These are phyloP conservation scores for Charaxes varanes DNA, from an alignment of 1,140 invertebrate species.

Conservation along the genomic window DNA sequence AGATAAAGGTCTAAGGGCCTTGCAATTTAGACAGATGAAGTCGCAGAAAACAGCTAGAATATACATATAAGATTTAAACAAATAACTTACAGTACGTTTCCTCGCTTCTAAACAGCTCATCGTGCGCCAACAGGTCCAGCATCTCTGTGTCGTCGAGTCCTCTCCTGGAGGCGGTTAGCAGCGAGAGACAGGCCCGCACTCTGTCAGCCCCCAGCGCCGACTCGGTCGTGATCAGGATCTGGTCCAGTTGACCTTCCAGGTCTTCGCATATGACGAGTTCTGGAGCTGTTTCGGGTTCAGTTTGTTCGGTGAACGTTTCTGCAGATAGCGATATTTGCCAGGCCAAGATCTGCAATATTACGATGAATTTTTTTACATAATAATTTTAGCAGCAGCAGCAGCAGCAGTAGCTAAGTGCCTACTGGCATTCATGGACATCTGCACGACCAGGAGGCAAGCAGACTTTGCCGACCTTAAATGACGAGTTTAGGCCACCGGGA, in stretches of 20 bases:
- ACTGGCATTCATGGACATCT: too few relatives aligned
- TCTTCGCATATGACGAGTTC: constrained; percentile 70
- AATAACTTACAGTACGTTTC: constrained; percentile 79
- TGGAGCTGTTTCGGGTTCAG: constrained; percentile 44
- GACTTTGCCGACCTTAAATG: too few relatives aligned
- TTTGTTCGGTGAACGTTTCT: constrained; percentile 59
- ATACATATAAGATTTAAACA: too few relatives aligned
- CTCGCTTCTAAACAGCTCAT: constrained; percentile 80
- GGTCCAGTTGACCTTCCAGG: constrained; percentile 75
- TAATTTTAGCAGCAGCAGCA: too few relatives aligned
- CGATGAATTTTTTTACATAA: background rate
- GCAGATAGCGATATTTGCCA: constrained; percentile 79
- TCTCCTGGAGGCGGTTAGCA: constrained; percentile 80
- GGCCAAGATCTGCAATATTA: constrained; percentile 73
- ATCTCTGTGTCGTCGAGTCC: constrained; percentile 85
- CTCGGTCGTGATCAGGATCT: constrained; percentile 80
- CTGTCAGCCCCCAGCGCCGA: constrained; percentile 77
- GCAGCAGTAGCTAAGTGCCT: too few relatives aligned
- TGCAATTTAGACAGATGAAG: too few relatives aligned
- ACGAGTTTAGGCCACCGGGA: too few relatives aligned
- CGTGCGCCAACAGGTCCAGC: constrained; percentile 82
- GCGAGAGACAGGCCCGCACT: constrained; percentile 75
- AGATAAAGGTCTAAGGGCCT: too few relatives aligned
- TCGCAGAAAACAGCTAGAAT: too few relatives aligned
- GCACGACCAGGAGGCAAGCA: too few relatives aligned